Conservation (phyloP, 1,140 invertebrate genomes). For the Microplitis demolitor region DNA sequence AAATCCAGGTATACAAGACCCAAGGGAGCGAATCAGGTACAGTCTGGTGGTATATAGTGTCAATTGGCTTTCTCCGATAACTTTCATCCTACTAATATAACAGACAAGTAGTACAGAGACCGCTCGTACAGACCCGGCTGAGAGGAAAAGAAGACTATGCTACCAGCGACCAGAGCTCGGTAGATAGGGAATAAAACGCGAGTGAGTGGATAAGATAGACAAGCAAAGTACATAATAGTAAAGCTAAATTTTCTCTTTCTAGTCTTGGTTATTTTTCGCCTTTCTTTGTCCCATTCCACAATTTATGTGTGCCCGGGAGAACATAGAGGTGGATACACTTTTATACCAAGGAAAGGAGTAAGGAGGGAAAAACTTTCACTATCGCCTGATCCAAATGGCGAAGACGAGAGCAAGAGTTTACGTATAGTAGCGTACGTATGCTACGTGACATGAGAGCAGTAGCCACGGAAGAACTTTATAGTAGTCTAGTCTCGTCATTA, state of each 20-base stretch:
- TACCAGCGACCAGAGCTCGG: too few relatives aligned
- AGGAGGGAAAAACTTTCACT: constrained; percentile 41
- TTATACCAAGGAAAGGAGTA: too few relatives aligned
- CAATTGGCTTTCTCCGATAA: constrained; percentile 61
- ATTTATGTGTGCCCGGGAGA: constrained; percentile 5
- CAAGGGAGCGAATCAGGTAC: not conserved
- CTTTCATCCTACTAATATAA: constrained; percentile 52
- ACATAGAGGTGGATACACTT: too few relatives aligned
- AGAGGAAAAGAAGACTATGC: not conserved
- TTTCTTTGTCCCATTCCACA: constrained; percentile 47
- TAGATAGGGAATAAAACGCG: not conserved
- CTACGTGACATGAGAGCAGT: constrained; percentile 5
- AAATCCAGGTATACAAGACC: not conserved
- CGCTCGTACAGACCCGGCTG: not conserved
- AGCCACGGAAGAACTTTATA: too few relatives aligned
- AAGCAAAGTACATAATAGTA: not conserved
- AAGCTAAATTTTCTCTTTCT: not conserved
- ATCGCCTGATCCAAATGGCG: constrained; percentile 38
- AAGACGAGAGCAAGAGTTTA: constrained; percentile 23
- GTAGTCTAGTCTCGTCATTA: too few relatives aligned
- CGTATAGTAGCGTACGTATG: not conserved
- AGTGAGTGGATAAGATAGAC: not conserved
- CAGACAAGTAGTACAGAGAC: not conserved
- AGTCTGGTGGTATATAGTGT: constrained; percentile 29
- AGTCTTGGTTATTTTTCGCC: constrained; percentile 44